Percentiles rank a stretch among this genome's conserved stretches.
phyloP scores from a whole-genome alignment of 2,888 invertebrate species.

The Acronicta leporina region DNA sequence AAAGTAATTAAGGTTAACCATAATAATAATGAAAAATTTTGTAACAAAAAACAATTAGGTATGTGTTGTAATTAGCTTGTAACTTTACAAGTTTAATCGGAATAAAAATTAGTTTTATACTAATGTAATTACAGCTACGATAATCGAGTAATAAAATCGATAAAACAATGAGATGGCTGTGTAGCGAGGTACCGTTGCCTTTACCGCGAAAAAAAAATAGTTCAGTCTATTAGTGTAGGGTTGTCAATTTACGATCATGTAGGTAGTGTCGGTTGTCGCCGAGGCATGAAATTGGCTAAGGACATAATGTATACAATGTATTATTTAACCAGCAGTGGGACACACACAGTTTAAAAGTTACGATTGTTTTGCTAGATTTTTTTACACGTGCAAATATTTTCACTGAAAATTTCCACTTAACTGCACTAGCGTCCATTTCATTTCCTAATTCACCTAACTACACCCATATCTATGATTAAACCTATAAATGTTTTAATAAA shows the following conservation, averaged over 20 bases:
- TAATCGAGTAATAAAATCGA: slow-evolving; percentile 28
- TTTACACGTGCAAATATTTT: too few species aligned
- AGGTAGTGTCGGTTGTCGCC: too few species aligned
- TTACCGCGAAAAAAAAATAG: slow-evolving; percentile 25
- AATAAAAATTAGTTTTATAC: slow-evolving; percentile 20
- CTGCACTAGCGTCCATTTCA: too few species aligned
- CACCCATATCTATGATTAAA: too few species aligned
- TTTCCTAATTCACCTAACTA: neutral
- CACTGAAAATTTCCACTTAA: too few species aligned
- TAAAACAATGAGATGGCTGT: slow-evolving; percentile 42
- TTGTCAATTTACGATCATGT: slow-evolving; percentile 18
- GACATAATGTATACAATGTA: too few species aligned
- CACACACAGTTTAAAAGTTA: too few species aligned
- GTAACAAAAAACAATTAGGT: slow-evolving; percentile 31
- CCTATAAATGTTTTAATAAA: slow-evolving; percentile 1
- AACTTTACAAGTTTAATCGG: slow-evolving; percentile 24
- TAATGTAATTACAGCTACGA: slow-evolving; percentile 37
- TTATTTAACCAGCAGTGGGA: too few species aligned
- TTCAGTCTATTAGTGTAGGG: slow-evolving; percentile 29
- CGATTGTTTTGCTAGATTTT: too few species aligned
- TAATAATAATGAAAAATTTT: slow-evolving; percentile 17
- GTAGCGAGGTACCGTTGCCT: slow-evolving; percentile 16
- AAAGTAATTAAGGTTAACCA: slow-evolving; percentile 4
- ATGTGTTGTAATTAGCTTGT: slow-evolving; percentile 37
- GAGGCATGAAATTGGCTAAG: too few species aligned